Evolutionary conservation across 2,797 vertebrate species (phyloP).

Genomic region (Clarias pachynema): DNA sequence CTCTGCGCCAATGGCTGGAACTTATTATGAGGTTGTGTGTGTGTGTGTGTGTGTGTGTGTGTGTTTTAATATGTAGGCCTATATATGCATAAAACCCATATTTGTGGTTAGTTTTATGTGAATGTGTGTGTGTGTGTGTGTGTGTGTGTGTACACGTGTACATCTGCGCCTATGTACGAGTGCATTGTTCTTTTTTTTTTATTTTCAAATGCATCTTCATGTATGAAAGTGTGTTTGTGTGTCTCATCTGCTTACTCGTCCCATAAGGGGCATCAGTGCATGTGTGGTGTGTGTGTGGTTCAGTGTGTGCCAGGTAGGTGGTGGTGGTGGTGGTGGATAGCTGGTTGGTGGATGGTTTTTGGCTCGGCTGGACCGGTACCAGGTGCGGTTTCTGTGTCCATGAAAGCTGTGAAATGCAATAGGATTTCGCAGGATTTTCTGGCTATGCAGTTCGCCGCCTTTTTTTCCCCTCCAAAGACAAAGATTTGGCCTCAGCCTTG

Average conservation of each 20-base stretch:
- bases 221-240: conserved; percentile 1
- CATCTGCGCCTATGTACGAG: conserved; percentile 38
- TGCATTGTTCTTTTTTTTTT: conserved; percentile 41
- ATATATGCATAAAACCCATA: conserved; percentile 50
- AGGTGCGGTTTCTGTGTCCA: conserved; percentile 50
- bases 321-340: conserved; percentile 45
- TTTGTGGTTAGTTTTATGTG: conserved; percentile 48
- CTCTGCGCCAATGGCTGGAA: conserved; percentile 82
- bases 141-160: conserved; percentile 45
- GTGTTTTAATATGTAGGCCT: conserved; percentile 56
- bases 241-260: conserved; percentile 23
- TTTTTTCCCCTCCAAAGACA: conserved; percentile 41
- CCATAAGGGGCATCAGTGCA: conserved; percentile 25
- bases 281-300: conserved; percentile 42
- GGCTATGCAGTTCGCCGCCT: conserved; percentile 71
- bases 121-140: conserved; percentile 50
- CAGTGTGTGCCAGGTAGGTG: conserved; percentile 52
- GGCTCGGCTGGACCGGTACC: conserved; percentile 48
- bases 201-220: conserved; percentile 18
- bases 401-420: conserved; percentile 75
- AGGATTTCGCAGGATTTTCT: conserved; percentile 75
- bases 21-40: conserved; percentile 81
- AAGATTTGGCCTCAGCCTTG: conserved; percentile 45
- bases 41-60: conserved; percentile 73
- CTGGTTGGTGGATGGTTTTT: conserved; percentile 51